These are phyloP conservation scores for Gambusia holbrooki DNA, from an alignment of 2,113 vertebrate species.

Conservation along the genomic window DNA sequence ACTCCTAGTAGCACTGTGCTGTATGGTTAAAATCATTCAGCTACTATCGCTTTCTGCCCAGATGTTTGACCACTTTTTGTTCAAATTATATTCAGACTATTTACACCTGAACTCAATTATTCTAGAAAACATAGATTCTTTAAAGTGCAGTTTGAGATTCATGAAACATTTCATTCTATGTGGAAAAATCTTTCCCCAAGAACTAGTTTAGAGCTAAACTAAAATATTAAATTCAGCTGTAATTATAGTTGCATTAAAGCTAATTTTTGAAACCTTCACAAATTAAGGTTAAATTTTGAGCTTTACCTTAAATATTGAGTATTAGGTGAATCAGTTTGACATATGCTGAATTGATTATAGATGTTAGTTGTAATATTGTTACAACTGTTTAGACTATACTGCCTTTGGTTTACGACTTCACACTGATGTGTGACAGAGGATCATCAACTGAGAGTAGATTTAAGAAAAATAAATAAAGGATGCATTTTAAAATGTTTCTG, in stretches of 20 bases:
- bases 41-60: too few relatives aligned
- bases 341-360: too few relatives aligned
- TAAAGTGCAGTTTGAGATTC: too few relatives aligned
- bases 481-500: background rate
- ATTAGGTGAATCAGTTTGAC: too few relatives aligned
- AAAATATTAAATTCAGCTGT: background rate
- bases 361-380: too few relatives aligned
- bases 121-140: too few relatives aligned
- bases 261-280: background rate
- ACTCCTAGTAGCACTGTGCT: background rate
- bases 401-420: background rate
- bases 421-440: background rate
- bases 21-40: background rate
- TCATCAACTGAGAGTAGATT: background rate
- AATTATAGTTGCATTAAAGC: background rate
- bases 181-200: too few relatives aligned
- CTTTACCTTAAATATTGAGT: too few relatives aligned
- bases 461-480: constrained; percentile 3
- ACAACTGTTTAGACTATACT: background rate
- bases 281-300: background rate
- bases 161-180: too few relatives aligned
- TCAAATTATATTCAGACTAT: too few relatives aligned
- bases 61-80: too few relatives aligned
- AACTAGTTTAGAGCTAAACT: background rate
- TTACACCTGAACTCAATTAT: too few relatives aligned